Evolutionary conservation across 2,113 vertebrate species (phyloP), one percentile per base, ranked within the genome.

Genomic region (Otocyon megalotis): DNA sequence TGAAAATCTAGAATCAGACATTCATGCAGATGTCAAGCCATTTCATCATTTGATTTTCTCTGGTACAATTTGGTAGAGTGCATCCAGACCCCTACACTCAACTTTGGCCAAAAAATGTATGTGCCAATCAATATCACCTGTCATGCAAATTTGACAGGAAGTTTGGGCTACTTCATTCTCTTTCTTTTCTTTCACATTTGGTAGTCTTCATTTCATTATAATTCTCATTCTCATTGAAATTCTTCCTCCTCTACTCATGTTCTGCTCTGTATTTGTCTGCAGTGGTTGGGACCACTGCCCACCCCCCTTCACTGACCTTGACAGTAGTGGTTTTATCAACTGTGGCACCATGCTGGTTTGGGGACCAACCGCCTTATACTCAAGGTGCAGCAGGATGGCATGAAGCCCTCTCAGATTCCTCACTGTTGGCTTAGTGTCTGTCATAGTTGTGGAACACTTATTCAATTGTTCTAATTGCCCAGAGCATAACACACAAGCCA

Each of bases 201-300:
- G 16, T 22, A 67, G 58, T 58, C 67, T 93, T 22, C 24, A 37
- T 89, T 89, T 69, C 28, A 37, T 26, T 48, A 37, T 26, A 63
- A 86, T 26, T 65, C 24, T 67, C 30, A 63, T 82, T 50, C 28
- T 37, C 16, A 54, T 65, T 65, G 37, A 28, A n/a, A 58, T 35
- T 28, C 14, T 65, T 67, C 20, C 19, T 62, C 37, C 24, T 53
- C 63, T 4, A 37, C 9, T 28, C 8, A 8, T 32, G 1, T 32
- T 72, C 28, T 48, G 10, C 74, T 77, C 10, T 50, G 50, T 26
- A 24, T 3, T 48, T n/a, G 30, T 62, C n/a, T 58, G 53, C 13
- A n/a, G 3, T 10, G 11, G 43, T 2, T 20, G 30, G 58, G 28
- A 20, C 16, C n/a, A 24, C 37, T 19, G 32, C 2, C 2, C 3